Conservation (phyloP, 2,888 invertebrate genomes). For the Patella depressa region DNA sequence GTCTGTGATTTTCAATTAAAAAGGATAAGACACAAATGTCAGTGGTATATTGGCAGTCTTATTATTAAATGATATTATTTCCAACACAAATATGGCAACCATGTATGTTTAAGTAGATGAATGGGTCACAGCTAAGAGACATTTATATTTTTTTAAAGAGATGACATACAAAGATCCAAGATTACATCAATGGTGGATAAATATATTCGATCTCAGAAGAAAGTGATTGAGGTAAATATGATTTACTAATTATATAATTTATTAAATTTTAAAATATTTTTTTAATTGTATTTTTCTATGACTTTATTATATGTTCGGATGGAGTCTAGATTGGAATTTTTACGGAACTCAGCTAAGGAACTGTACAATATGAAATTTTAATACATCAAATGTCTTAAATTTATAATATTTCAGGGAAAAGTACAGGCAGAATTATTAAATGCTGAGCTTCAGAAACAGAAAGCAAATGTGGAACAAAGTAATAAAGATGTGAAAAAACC, state of each 20-base stretch:
- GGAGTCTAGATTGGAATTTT: too few species aligned
- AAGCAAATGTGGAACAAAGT: not conserved
- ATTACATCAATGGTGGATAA: conserved; percentile 58
- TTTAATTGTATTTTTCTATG: too few species aligned
- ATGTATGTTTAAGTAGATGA: not conserved
- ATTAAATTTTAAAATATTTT: too few species aligned
- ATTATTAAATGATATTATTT: too few species aligned
- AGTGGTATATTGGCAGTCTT: too few species aligned
- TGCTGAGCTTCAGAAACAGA: conserved; percentile 20
- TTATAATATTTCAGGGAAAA: conserved; percentile 24
- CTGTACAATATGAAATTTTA: too few species aligned
- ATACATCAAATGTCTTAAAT: not conserved
- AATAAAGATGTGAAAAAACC: conserved; percentile 7
- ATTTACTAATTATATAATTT: too few species aligned
- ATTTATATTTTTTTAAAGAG: conserved; percentile 15
- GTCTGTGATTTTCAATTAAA: too few species aligned
- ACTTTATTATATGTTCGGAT: too few species aligned
- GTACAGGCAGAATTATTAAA: conserved; percentile 30
- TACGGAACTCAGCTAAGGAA: too few species aligned
- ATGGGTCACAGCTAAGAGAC: not conserved
- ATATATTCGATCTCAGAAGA: conserved; percentile 48
- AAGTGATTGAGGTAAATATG: conserved; percentile 54
- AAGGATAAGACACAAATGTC: too few species aligned
- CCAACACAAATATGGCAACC: not conserved
- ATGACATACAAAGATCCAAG: conserved; percentile 38